These are phyloP conservation scores for Ellobium chinense DNA, from an alignment of 2,888 invertebrate genomes.

Conservation along the genomic window DNA sequence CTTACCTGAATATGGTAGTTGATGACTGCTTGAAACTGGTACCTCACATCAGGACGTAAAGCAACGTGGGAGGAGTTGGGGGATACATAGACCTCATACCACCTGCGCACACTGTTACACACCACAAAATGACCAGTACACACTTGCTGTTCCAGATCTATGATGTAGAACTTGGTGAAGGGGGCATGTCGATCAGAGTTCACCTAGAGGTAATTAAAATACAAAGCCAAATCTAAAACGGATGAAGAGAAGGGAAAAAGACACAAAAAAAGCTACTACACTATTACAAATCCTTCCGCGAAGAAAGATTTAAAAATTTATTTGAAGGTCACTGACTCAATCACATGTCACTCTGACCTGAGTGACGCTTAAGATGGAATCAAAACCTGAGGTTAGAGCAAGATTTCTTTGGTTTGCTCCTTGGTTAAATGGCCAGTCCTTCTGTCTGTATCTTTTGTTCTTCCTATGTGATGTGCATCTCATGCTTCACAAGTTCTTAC, in stretches of 20 bases:
- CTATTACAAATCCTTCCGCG: too few species aligned
- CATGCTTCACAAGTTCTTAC: too few species aligned
- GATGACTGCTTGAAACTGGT: conserved; percentile 32
- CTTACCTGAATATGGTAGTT: conserved; percentile 37
- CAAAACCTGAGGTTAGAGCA: too few species aligned
- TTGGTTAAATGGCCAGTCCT: too few species aligned
- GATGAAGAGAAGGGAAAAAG: neutral
- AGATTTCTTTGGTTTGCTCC: too few species aligned
- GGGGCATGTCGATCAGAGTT: conserved; percentile 58
- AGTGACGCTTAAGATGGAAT: too few species aligned
- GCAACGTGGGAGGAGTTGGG: conserved; percentile 59
- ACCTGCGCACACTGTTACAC: conserved; percentile 56
- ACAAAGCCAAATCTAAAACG: neutral
- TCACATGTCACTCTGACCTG: too few species aligned
- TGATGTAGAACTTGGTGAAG: conserved; percentile 62
- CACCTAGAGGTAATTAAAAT: too few species aligned
- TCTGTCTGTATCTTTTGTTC: too few species aligned
- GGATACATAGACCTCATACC: conserved; percentile 69
- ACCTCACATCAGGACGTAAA: conserved; percentile 58
- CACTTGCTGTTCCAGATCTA: conserved; percentile 55
- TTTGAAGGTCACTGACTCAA: too few species aligned
- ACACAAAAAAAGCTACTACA: neutral
- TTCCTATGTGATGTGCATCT: too few species aligned
- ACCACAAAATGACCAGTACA: conserved; percentile 62
- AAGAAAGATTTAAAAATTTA: too few species aligned